Conservation (phyloP, 2,888 invertebrate genomes). For the Epistrophe grossulariae region DNA sequence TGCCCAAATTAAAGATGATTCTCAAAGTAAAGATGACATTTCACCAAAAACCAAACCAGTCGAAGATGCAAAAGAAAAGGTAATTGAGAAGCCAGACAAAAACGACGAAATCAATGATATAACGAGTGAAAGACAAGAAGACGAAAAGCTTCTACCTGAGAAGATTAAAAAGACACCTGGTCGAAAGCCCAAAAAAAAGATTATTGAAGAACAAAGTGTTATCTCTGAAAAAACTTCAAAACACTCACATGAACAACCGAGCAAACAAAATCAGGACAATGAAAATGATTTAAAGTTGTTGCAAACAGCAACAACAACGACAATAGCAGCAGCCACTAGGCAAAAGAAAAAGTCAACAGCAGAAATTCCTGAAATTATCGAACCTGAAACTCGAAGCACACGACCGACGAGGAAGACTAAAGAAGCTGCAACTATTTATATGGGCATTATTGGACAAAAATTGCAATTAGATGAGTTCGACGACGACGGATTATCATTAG, state of each 20-base stretch:
- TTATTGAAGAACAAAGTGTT: conserved; percentile 23
- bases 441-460: conserved; percentile 90
- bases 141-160: conserved; percentile 38
- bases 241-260: conserved; percentile 10
- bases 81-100: conserved; percentile 19
- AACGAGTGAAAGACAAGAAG: conserved; percentile 10
- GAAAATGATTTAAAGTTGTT: conserved; percentile 20
- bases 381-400: conserved; percentile 73
- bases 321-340: conserved; percentile 78
- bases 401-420: conserved; percentile 89
- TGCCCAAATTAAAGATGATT: conserved; percentile 10
- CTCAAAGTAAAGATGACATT: conserved; percentile 30
- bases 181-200: conserved; percentile 66
- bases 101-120: not conserved
- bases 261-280: conserved; percentile 3
- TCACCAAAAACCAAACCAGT: conserved; percentile 15
- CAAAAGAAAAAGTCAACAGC: conserved; percentile 67
- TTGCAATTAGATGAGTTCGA: conserved; percentile 86
- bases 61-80: conserved; percentile 66
- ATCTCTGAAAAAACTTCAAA: conserved; percentile 36
- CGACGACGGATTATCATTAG: conserved; percentile 86
- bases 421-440: conserved; percentile 90
- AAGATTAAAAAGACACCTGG: conserved; percentile 43
- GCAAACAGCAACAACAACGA: conserved; percentile 78
- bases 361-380: conserved; percentile 66